phyloP scores from a whole-genome alignment of 2,797 vertebrate genomes.

The Coracias cyanogaster region DNA sequence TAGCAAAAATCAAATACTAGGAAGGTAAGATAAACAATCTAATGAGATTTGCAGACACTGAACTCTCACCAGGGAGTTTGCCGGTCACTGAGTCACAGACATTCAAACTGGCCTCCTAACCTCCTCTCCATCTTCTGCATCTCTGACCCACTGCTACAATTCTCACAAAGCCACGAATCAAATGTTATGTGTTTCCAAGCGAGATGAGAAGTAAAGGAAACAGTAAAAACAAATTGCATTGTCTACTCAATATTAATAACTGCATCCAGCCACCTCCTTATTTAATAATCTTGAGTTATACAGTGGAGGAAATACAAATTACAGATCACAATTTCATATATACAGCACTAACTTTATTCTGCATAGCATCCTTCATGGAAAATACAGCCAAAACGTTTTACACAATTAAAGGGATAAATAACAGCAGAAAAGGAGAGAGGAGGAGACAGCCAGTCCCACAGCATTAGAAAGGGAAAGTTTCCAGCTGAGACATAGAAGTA shows the following conservation, averaged over 20 bases:
- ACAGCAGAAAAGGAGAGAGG: not conserved
- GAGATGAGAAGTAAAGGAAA: conserved; percentile 56
- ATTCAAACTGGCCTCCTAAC: not conserved
- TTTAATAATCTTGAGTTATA: conserved; percentile 53
- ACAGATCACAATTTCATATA: conserved; percentile 21
- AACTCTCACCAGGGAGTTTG: not conserved
- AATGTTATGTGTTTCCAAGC: conserved; percentile 1
- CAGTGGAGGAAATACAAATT: conserved; percentile 46
- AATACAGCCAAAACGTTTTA: not conserved
- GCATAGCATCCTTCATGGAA: not conserved
- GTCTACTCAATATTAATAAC: conserved; percentile 48
- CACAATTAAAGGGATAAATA: conserved; percentile 12
- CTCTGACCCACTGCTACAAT: not conserved
- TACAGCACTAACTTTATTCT: conserved; percentile 25
- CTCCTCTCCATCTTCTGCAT: not conserved
- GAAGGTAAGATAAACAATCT: not conserved
- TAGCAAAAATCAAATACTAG: conserved; percentile 2
- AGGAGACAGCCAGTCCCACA: not conserved
- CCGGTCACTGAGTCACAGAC: not conserved
- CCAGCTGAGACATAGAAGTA: not conserved
- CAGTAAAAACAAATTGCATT: conserved; percentile 51
- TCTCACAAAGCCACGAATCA: conserved; percentile 17
- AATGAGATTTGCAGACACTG: not conserved
- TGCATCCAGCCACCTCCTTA: conserved; percentile 29
- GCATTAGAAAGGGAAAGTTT: not conserved